phyloP scores from a whole-genome alignment of 2,797 vertebrate species.

The Poecilia wingei region DNA sequence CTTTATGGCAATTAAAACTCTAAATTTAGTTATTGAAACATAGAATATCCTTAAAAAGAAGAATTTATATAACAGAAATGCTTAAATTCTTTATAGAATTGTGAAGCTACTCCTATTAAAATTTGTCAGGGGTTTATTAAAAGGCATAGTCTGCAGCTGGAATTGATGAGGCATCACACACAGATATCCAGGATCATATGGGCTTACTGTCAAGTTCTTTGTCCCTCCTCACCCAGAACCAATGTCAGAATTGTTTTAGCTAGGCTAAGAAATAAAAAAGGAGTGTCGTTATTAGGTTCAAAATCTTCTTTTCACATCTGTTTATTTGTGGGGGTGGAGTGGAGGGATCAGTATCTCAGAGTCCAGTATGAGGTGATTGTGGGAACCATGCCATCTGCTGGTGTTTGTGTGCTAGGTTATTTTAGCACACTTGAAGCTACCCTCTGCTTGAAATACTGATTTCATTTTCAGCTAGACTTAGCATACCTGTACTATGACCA shows the following conservation, averaged over 20 bases:
- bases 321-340: too few relatives aligned
- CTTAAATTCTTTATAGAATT: background rate
- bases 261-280: background rate
- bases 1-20: background rate
- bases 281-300: background rate
- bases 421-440: background rate
- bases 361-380: background rate
- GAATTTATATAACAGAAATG: background rate
- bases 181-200: background rate
- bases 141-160: background rate
- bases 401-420: background rate
- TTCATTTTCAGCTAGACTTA: background rate
- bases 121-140: background rate
- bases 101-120: background rate
- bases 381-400: background rate
- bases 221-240: background rate
- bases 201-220: background rate
- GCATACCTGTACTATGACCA: background rate
- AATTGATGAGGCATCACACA: background rate
- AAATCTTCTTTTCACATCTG: background rate
- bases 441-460: background rate
- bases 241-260: background rate
- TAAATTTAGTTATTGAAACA: background rate
- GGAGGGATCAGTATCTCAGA: background rate
- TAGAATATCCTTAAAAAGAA: background rate